Evolutionary conservation across 2,113 vertebrate species (phyloP).

Genomic region (Tenrec ecaudatus): DNA sequence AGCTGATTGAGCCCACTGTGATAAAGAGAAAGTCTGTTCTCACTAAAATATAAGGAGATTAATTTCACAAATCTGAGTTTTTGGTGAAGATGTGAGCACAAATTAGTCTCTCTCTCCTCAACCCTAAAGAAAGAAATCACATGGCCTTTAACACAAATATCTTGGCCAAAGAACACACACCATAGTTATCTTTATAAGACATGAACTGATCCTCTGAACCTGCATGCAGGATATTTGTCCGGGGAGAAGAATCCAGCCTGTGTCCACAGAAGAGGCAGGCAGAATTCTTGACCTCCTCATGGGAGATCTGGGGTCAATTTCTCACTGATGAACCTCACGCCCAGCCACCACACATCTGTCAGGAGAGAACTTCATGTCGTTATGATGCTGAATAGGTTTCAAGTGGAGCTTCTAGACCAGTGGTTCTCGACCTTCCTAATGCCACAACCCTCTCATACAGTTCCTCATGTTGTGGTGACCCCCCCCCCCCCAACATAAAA

Average conservation of each 20-base stretch:
- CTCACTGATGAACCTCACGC: background rate
- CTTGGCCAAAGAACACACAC: background rate
- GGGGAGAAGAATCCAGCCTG: background rate
- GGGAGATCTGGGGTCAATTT: background rate
- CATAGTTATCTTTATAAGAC: background rate
- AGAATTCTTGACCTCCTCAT: background rate
- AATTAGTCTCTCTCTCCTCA: background rate
- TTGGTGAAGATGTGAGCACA: background rate
- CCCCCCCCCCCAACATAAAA: too few species aligned
- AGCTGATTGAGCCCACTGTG: background rate
- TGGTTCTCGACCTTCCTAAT: too few species aligned
- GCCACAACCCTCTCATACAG: too few species aligned
- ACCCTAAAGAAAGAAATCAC: background rate
- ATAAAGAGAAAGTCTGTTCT: background rate
- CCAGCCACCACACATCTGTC: background rate
- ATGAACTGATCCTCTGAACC: background rate
- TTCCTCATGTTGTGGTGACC: too few species aligned
- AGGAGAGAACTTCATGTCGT: background rate
- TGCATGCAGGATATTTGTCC: background rate
- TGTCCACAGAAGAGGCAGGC: background rate
- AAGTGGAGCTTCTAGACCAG: too few species aligned
- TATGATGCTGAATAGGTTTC: background rate
- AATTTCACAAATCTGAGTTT: slow-evolving; percentile 19
- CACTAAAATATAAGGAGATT: background rate
- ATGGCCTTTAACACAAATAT: background rate